phyloP scores from a whole-genome alignment of 2,797 vertebrate genomes.

The Sebastes matsubarae region DNA sequence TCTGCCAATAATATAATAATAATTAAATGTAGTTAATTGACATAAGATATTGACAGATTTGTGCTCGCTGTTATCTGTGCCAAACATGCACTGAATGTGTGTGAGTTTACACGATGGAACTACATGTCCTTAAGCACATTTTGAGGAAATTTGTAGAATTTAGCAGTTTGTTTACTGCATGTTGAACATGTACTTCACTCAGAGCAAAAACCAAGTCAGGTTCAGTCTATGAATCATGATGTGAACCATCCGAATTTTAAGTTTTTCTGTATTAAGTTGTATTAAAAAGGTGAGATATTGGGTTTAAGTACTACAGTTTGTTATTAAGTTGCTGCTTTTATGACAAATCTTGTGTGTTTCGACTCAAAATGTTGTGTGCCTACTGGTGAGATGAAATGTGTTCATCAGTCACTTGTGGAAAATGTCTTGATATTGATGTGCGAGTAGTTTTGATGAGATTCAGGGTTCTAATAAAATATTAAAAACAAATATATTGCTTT shows the following conservation, averaged over 20 bases:
- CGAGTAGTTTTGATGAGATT: neutral
- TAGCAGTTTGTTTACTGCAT: slow-evolving; percentile 12
- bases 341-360: neutral
- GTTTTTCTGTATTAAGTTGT: neutral
- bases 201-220: neutral
- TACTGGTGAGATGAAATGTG: neutral
- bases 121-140: neutral
- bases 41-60: neutral
- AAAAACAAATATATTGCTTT: neutral
- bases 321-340: neutral
- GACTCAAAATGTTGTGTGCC: neutral
- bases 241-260: neutral
- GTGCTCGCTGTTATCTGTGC: neutral
- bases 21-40: neutral
- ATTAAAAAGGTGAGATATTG: neutral
- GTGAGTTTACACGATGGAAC: neutral
- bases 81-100: slow-evolving; percentile 22
- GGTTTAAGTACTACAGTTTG: neutral
- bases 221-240: neutral
- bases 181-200: slow-evolving; percentile 19
- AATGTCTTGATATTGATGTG: neutral
- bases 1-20: neutral
- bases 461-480: slow-evolving; percentile 33
- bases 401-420: neutral
- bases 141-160: neutral